Evolutionary conservation across 2,797 vertebrate species (phyloP).

Genomic region (Lepus oiostolus): DNA sequence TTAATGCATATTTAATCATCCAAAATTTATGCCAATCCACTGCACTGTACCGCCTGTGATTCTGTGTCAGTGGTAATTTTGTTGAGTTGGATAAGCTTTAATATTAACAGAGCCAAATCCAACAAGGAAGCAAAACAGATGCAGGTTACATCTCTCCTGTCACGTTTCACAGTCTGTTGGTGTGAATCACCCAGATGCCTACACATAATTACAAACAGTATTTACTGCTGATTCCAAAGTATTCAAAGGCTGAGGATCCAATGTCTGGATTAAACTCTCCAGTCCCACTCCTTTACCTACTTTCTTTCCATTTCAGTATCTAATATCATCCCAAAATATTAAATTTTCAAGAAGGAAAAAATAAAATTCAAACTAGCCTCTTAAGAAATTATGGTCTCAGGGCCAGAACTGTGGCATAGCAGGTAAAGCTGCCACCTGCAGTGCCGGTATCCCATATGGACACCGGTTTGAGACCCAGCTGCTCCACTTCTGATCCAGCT

Average conservation of each 20-base stretch:
- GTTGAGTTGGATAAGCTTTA: slow-evolving; percentile 2
- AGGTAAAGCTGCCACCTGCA: too few relatives aligned
- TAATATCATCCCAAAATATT: not conserved
- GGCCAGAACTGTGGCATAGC: not conserved
- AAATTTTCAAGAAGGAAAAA: slow-evolving; percentile 10
- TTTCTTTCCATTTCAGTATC: slow-evolving; percentile 39
- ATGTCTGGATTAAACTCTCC: not conserved
- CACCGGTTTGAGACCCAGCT: too few relatives aligned
- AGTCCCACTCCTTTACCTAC: not conserved
- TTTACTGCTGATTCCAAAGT: slow-evolving; percentile 16
- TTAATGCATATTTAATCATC: not conserved
- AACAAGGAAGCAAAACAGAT: slow-evolving; percentile 58
- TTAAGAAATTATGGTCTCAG: not conserved
- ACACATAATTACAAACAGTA: not conserved
- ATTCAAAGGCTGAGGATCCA: not conserved
- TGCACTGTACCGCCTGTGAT: not conserved
- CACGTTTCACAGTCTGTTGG: not conserved
- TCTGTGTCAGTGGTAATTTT: slow-evolving; percentile 36
- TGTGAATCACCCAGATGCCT: not conserved
- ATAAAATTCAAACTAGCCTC: slow-evolving; percentile 16
- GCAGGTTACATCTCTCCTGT: not conserved
- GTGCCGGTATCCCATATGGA: too few relatives aligned
- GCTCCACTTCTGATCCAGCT: too few relatives aligned
- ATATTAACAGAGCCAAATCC: slow-evolving; percentile 38
- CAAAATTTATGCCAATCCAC: not conserved